Base-by-base conservation (phyloP, 2,888 invertebrate species). In the Lapara coniferarum region DNA sequence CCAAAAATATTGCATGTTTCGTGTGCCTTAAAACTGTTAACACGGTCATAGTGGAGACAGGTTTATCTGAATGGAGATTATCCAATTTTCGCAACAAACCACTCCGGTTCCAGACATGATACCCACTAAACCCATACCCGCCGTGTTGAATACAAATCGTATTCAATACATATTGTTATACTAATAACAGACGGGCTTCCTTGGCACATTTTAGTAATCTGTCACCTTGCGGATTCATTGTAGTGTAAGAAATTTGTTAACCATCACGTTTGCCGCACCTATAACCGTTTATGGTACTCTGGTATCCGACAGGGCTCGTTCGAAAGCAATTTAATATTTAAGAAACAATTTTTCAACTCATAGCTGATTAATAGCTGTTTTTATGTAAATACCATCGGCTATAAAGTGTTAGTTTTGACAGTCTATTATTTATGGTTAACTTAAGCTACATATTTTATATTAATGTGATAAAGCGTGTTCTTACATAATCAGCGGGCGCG, bases 311-410 rank as follows among this genome's bases (percentile, higher is more conserved):
- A 49, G 49, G 19, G 46, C 63, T 19, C 14, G 46, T 16, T 30
- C 37, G 25, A 66, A 25, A 66, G 30, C 25, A 66, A 66, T 30
- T 52, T 66, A 53, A 66, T 66, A 66, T 66, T 53, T 52, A 52
- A 66, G 52, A 51, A 66, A 66, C 66, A 66, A 66, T 52, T 53
- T 66, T 66, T 66, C 53, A 52, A 66, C 53, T 66, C 51, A 53
- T 66, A 53, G 16, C 37, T 66, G 52, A 66, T 53, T 66, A 66
- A 53, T 66, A 66, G 53, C 53, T 37, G 53, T 53, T 53, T 37
- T 53, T 66, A 63, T 63, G 63, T 63, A 63, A 19, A 63, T 49
- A 13, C 46, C 63, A 46, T 63, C 63, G 49, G 49, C 46, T 63
- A 63, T 63, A 46, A 49, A 49, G 63, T 49, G 63, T 63, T 63